Evolutionary conservation across 2,888 invertebrate genomes (phyloP), one percentile per base, ranked within the genome.

Genomic region (Nudaria mundana): DNA sequence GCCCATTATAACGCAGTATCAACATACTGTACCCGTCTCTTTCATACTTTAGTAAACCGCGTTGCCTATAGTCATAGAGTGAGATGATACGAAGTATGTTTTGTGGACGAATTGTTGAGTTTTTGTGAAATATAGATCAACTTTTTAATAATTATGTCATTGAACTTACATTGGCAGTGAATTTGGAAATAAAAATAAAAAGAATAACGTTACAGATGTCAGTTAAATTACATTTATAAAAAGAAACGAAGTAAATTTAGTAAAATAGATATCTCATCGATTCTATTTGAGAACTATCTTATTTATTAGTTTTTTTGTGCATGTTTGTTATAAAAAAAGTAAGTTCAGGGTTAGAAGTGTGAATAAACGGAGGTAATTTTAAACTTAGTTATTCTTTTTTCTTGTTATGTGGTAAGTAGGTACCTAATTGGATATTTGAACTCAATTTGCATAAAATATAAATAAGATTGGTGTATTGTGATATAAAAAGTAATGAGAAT

Each of bases 41-140:
- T 44, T 87, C 67, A 12, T 57, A 34, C 81, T 1, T 33, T 33
- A 5, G 13, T 13, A 35, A 44, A 42, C 44, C 22, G 36, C 34
- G 44, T 24, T 41, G 23, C n/a, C 30, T 29, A 44, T 49, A 44
- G 36, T 23, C 12, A 10, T 18, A 56, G 66, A 79, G 43, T 49
- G 68, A 63, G 81, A 84, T 30, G 47, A 59, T 46, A 48, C 40
- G 47, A 40, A 42, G 44, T 52, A 56, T 52, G 62, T 74, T 76
- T 76, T 80, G 74, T 69, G 56, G 62, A 61, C 50, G 68, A 66
- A 71, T 71, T 72, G 73, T 76, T 69, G 60, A 45, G 65, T 78
- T 85, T 85, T 85, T 81, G 75, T 79, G 66, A 77, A 81, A 85
- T 85, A 81, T 83, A 84, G 86, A 86, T 80, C 83, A 82, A 76